Evolutionary conservation across 2,888 invertebrate genomes (phyloP), one percentile per base, ranked within the genome.

Genomic region (Leptura quadrifasciata): DNA sequence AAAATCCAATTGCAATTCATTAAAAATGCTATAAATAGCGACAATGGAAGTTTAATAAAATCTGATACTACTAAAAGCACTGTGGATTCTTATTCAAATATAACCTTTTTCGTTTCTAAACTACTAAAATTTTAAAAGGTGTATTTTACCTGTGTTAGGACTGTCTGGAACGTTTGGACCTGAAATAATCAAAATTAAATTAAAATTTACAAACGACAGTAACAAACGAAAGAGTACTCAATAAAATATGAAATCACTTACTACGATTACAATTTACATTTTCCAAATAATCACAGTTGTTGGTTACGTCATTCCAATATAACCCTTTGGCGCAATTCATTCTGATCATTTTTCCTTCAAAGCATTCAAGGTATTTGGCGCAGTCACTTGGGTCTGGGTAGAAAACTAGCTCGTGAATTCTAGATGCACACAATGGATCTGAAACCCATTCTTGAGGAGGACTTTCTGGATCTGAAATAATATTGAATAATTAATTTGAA

Each of bases 341-440:
- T 15, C 58, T 52, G 3, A 55, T 24, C 27, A 64, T 73, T 20
- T 27, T 47, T 15, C 78, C 78, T 15, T 71, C 60, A 5, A 61
- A 64, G 63, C 79, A 77, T 67, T 80, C 79, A 27, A 57, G 76
- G 35, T 61, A 80, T 61, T 76, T 65, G 1, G 54, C 24, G 35
- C 77, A 79, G 61, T 76, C 68, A 5, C 27, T 47, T 18, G 75
- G 72, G n/a, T 79, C 24, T 1, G 67, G 18, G 10, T 61, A 57
- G 31, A 71, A 72, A 3, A 35, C 52, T 10, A 55, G 17, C 9
- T 57, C 52, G 9, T 78, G 64, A 5, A 77, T 61, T n/a, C 76
- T 73, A 12, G 69, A 79, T 5, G 79, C 76, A 24, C 79, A 79
- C 5, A 17, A 10, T 35, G 76, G 74, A 69, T 78, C 79, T 5